Base-by-base conservation (phyloP, 2,888 invertebrate genomes). In the Carpatolechia fugitivella region DNA sequence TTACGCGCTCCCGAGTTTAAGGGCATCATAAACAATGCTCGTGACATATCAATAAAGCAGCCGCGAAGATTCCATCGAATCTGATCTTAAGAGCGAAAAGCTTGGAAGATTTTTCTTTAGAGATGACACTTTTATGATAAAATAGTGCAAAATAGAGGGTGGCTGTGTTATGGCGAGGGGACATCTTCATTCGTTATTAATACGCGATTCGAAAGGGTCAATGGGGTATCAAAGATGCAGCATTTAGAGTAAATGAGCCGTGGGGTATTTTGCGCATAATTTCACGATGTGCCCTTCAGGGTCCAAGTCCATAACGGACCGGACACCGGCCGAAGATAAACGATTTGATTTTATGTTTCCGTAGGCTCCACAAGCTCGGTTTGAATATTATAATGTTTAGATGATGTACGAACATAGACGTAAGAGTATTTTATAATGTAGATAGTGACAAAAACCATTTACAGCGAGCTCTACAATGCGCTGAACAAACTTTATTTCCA, bases 361-460 rank as follows among this genome's bases (percentile, higher is more conserved):
- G 64, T 52, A 41, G 53, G 46, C 24, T 31, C n/a, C 38, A 38
- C 29, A 50, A 50, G 18, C 29, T 38, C 18, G 10, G 18, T 11
- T 3, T 18, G 10, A 41, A 14, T 36, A 14, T 11, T 7, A 36
- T 1, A 36, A 4, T 36, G 24, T 24, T 24, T 24, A 24, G 3
- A 24, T 24, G 6, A n/a, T n/a, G n/a, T n/a, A 24, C 24, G 24
- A 24, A 3, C 3, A 6, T 24, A 24, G 6, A 24, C 24, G 24
- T 24, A 6, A 24, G 6, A 24, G 24, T 24, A 24, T 24, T 24
- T 24, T 24, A 24, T 24, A 24, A 24, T 24, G 24, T 85, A 85
- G 85, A 82, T 85, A 85, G 85, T 85, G 85, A 87, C 86, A 85
- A 86, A 87, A 86, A 85, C 84, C 85, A 88, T 86, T 88, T 86